Evolutionary conservation across 2,888 invertebrate species (phyloP).

Genomic region (Terebella lapidaria): DNA sequence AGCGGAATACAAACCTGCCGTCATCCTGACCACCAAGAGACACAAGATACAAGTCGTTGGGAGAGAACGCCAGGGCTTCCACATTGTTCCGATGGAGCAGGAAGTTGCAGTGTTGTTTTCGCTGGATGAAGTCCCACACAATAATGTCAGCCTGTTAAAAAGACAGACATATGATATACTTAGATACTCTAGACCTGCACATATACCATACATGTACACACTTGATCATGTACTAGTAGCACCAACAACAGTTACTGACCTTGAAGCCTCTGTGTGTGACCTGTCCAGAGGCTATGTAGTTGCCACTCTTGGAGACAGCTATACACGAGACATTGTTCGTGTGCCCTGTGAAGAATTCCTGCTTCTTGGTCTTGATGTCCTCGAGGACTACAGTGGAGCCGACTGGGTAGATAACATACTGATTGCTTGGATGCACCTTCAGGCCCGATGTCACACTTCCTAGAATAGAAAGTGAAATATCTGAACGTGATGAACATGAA

Average conservation of each 20-base stretch:
- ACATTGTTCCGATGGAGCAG: conserved; percentile 85
- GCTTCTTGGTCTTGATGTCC: conserved; percentile 40
- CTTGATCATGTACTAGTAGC: too few species aligned
- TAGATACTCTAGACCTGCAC: too few species aligned
- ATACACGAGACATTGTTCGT: conserved; percentile 52
- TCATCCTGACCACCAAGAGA: conserved; percentile 87
- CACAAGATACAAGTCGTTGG: conserved; percentile 74
- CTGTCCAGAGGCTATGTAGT: conserved; percentile 82
- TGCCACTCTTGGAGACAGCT: conserved; percentile 65
- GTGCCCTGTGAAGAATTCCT: conserved; percentile 52
- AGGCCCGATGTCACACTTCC: conserved; percentile 35
- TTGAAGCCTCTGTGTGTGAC: conserved; percentile 86
- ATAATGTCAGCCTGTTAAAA: conserved; percentile 66
- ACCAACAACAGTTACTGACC: conserved; percentile 55
- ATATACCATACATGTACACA: too few species aligned
- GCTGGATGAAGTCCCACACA: conserved; percentile 76
- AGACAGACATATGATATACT: background rate
- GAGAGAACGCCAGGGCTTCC: conserved; percentile 76
- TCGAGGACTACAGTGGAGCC: conserved; percentile 54
- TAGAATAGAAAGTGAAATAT: conserved; percentile 4
- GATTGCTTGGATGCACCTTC: conserved; percentile 50
- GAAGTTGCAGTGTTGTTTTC: conserved; percentile 64
- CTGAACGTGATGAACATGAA: too few species aligned
- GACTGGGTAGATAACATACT: conserved; percentile 52
- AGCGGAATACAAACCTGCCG: conserved; percentile 60